Percentiles rank a stretch among this genome's conserved stretches.
Conservation (phyloP, 2,113 vertebrate genomes). For the Microcebus murinus region DNA sequence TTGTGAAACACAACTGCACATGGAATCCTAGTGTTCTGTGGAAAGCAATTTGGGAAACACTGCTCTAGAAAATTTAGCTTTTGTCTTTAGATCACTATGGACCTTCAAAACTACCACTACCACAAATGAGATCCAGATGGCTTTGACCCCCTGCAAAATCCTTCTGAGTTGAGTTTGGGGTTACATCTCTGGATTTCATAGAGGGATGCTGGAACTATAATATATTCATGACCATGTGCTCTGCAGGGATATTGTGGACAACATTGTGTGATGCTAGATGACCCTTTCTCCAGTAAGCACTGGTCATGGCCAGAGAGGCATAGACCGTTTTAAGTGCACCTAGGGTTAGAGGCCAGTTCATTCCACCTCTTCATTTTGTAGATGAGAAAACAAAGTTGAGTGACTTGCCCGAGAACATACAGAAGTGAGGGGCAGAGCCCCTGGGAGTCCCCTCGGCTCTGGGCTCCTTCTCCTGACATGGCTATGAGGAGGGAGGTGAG, state of each 20-base stretch:
- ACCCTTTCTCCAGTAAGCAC: background rate
- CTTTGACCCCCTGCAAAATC: background rate
- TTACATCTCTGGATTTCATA: background rate
- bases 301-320: background rate
- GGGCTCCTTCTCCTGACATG: background rate
- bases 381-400: background rate
- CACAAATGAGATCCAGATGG: slow-evolving; percentile 16
- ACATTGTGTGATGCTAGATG: background rate
- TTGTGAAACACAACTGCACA: background rate
- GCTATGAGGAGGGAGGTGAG: background rate
- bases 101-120: slow-evolving; percentile 44
- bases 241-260: background rate
- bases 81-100: background rate
- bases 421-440: background rate
- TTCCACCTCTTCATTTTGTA: background rate
- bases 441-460: background rate
- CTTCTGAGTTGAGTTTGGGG: background rate
- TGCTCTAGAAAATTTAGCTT: background rate
- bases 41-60: background rate
- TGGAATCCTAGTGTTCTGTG: background rate
- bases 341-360: background rate
- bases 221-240: background rate
- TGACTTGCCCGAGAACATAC: background rate
- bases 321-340: background rate
- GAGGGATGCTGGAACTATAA: background rate